These are phyloP conservation scores for Phoenicopterus ruber DNA, from an alignment of 2,113 vertebrate genomes.

Conservation along the genomic window DNA sequence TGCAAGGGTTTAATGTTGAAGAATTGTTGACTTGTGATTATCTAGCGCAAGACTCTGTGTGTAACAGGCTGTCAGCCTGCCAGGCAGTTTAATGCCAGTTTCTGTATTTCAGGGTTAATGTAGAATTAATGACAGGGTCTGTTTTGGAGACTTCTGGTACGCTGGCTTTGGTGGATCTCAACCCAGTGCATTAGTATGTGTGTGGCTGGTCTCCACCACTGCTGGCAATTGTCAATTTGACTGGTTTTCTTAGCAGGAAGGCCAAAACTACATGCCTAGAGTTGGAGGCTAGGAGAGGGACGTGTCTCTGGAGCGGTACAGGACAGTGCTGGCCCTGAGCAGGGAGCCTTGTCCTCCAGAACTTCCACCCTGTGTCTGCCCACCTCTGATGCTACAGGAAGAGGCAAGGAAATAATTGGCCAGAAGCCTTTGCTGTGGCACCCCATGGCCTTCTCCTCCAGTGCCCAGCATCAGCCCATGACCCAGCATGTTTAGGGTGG, in stretches of 20 bases:
- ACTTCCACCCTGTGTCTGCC: background rate
- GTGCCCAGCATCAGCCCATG: background rate
- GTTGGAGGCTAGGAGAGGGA: background rate
- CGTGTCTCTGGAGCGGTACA: background rate
- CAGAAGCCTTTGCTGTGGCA: background rate
- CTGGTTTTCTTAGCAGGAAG: background rate
- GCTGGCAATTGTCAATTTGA: background rate
- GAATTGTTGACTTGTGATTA: background rate
- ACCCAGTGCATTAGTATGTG: too few species aligned
- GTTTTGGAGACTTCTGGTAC: background rate
- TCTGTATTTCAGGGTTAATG: accelerated
- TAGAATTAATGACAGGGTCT: background rate
- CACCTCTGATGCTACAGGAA: background rate
- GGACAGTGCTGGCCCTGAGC: background rate
- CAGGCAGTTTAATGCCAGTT: background rate
- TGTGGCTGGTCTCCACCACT: background rate
- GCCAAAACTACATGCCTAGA: background rate
- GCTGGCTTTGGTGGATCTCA: background rate
- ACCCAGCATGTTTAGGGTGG: background rate
- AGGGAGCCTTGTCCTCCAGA: background rate
- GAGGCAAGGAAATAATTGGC: background rate
- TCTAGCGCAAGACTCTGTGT: background rate
- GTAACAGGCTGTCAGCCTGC: background rate
- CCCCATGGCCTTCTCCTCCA: background rate
- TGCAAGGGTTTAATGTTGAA: background rate